Evolutionary conservation across 2,888 invertebrate genomes (phyloP), one percentile per base, ranked within the genome.

Genomic region (Zootermopsis nevadensis): DNA sequence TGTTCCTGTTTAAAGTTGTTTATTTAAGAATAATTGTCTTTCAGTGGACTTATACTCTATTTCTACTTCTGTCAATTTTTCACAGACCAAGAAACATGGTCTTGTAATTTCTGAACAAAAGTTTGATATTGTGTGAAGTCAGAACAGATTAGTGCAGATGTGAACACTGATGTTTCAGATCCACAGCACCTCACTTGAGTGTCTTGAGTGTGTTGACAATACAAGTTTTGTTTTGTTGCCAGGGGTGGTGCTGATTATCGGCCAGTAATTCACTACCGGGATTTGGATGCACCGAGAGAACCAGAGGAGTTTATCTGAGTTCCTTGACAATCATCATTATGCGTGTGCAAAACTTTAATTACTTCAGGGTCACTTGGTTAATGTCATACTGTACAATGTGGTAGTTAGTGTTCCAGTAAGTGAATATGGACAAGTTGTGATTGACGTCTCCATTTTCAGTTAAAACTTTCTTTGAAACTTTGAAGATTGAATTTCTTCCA

Each of bases 251-350:
- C 93, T 88, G 96, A 97, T 89, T 95, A 94, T 91, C 94, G 97
- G 88, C 95, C 96, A 88, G 94, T 97, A 89, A 96, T 97, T 89
- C 96, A 97, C 91, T 97, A 97, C 92, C 93, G 97, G 89, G 97
- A 97, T 91, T 93, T 97, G 92, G 97, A 97, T 90, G 97, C 97
- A 86, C 97, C 97, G 86, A 93, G 96, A 90, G 97, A 97, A 90
- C 96, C 96, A 86, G 96, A 96, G 90, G 96, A 96, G 90, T 95
- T 96, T 91, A 92, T 95, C 87, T 95, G 94, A 92, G 60, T 35
- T 35, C 30, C 24, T 10, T 69, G 69, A n/a, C n/a, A 60, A 10
- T 60, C 33, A 69, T 31, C 31, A 69, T 31, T 22, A 19, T 69
- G 69, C 15, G 4, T 67, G 67, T 67, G 67, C 3, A 27, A 12